These are phyloP conservation scores for Drosophila mayaguana DNA, from an alignment of 2,888 invertebrate species.

Conservation along the genomic window DNA sequence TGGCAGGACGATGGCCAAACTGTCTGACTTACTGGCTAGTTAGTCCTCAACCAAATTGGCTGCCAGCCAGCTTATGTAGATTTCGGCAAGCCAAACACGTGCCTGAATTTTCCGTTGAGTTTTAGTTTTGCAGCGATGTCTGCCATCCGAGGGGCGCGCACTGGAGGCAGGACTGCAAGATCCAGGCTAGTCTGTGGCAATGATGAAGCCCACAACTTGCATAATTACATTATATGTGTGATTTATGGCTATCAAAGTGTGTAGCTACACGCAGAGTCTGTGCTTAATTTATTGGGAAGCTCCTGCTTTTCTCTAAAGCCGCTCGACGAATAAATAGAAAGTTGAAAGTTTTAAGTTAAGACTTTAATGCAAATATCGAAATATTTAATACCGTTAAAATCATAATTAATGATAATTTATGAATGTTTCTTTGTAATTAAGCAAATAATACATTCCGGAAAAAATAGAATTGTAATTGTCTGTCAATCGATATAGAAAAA, in stretches of 20 bases:
- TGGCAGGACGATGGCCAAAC: slow-evolving; percentile 58
- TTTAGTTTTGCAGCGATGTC: slow-evolving; percentile 67
- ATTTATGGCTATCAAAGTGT: slow-evolving; percentile 70
- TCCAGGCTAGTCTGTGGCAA: slow-evolving; percentile 6
- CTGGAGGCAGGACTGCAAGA: no score
- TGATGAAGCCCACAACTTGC: slow-evolving; percentile 64
- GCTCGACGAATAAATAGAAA: not conserved
- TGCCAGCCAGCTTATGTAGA: slow-evolving; percentile 78
- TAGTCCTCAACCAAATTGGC: slow-evolving; percentile 74
- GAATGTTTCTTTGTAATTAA: not conserved
- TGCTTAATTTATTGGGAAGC: slow-evolving; percentile 28
- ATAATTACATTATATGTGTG: slow-evolving; percentile 80
- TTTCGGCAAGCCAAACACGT: slow-evolving; percentile 76
- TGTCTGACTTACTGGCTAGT: slow-evolving; percentile 69
- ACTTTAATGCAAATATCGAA: not conserved
- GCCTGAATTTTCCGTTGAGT: slow-evolving; percentile 71
- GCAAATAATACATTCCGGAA: not conserved
- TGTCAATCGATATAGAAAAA: not conserved
- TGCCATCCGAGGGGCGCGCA: not conserved
- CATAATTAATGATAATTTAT: no score
- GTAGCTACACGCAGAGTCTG: slow-evolving; percentile 8
- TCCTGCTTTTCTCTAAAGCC: not conserved
- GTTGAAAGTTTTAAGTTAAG: not conserved
- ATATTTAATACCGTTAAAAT: not conserved
- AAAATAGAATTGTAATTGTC: not conserved